Evolutionary conservation across 2,888 invertebrate species (phyloP), one percentile per base, ranked within the genome.

Genomic region (Eupithecia exiguata): DNA sequence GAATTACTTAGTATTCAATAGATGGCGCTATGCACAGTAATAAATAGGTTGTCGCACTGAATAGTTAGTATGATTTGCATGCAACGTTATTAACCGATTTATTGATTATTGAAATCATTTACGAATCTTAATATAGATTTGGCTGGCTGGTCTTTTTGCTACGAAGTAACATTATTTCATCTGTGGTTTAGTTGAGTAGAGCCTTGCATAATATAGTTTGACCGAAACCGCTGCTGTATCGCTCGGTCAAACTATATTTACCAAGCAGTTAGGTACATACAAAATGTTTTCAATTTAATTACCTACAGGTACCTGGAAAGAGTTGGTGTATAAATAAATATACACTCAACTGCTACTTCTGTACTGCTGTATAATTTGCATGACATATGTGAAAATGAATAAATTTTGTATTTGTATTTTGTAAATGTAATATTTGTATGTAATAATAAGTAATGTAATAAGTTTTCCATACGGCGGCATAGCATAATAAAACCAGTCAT

Each of bases 11-110:
- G 74, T 68, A 74, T 74, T 74, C 74, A 71, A 63, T 67, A 70
- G 66, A 67, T 65, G 62, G 63, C 63, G 40, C 46, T 69, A 35
- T n/a, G 12, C 36, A 46, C 67, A 25, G 66, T 74, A 68, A 75
- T 72, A 75, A 72, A 53, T 38, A 62, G 72, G 75, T 70, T 70
- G 46, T 68, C 72, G 75, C 75, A 75, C 75, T 69, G 49, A 58
- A 63, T 62, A 30, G 25, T 69, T 40, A 36, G 36, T 61, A 49
- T 70, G 53, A 70, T 75, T 72, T 65, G 70, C 65, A 75, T 75
- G 58, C 68, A 25, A 10, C 25, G 40, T 65, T 14, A 65, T 35
- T 18, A 61, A 21, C 30, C 68, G 38, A 75, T n/a, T 35, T 38
- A 65, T 68, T 69, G 62, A 71, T 18, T 74, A 75, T 72, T 67